Percentiles rank a stretch among this genome's conserved stretches.
Conservation (phyloP, 2,888 invertebrate genomes). For the Amaurobius ferox region DNA sequence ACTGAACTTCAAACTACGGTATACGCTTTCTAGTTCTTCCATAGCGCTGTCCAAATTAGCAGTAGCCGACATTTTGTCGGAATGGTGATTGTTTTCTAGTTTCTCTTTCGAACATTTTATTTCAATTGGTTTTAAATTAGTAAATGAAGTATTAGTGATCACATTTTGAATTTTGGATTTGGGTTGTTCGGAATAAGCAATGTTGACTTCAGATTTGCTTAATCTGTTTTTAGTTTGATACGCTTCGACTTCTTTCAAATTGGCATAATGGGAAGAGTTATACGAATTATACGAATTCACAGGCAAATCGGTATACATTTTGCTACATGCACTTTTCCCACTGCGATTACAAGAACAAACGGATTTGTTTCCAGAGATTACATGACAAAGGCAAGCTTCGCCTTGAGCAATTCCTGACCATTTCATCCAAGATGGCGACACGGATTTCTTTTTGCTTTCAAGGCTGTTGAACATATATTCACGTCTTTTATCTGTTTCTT, state of each 20-base stretch:
- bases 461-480: constrained; percentile 66
- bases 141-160: not conserved
- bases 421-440: constrained; percentile 18
- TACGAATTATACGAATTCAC: not conserved
- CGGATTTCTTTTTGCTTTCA: constrained; percentile 49
- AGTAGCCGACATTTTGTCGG: constrained; percentile 31
- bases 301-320: too few relatives aligned
- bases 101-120: not conserved
- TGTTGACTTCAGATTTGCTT: constrained; percentile 40
- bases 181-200: not conserved
- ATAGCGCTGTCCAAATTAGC: constrained; percentile 83
- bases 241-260: not conserved
- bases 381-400: constrained; percentile 19
- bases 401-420: not conserved
- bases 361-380: constrained; percentile 32
- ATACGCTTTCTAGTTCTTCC: constrained; percentile 90
- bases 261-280: not conserved
- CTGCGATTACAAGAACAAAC: not conserved
- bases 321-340: not conserved
- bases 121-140: not conserved
- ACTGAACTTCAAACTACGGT: constrained; percentile 85
- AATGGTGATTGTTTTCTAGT: not conserved
- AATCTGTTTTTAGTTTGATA: constrained; percentile 19
- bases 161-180: not conserved
- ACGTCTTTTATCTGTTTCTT: constrained; percentile 41